Percentiles rank a stretch among this genome's conserved stretches.
Evolutionary conservation across 2,113 vertebrate genomes (phyloP).

Genomic region (Pithys albifrons): DNA sequence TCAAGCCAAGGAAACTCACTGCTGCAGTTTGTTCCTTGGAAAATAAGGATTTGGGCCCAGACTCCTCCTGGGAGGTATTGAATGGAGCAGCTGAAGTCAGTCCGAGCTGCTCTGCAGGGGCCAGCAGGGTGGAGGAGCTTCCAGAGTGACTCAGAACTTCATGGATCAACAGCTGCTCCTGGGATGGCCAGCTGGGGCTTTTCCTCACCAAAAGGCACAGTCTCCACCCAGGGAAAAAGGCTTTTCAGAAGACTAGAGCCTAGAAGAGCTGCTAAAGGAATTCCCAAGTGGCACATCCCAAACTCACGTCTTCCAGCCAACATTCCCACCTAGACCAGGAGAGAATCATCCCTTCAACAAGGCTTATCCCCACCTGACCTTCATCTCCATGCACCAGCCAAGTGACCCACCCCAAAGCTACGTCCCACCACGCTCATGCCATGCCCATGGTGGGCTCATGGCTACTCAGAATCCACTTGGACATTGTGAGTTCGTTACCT

Average conservation of each 20-base stretch:
- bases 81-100: background rate
- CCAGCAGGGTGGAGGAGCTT: background rate
- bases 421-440: rapidly evolving
- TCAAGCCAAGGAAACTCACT: background rate
- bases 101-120: background rate
- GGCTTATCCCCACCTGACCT: background rate
- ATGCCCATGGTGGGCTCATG: background rate
- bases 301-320: rapidly evolving
- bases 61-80: background rate
- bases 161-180: background rate
- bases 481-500: rapidly evolving
- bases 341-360: background rate
- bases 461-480: background rate
- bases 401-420: background rate
- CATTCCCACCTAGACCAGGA: no score
- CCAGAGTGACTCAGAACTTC: background rate
- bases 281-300: background rate
- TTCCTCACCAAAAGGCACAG: background rate
- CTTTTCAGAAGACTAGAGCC: no score
- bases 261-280: background rate
- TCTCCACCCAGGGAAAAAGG: background rate
- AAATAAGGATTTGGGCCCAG: background rate
- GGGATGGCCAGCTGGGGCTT: background rate
- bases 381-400: background rate
- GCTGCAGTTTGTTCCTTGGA: constrained; percentile 3